Percentiles rank a stretch among this genome's conserved stretches.
phyloP scores from a whole-genome alignment of 2,797 vertebrate species.

The Synaphobranchus kaupii region DNA sequence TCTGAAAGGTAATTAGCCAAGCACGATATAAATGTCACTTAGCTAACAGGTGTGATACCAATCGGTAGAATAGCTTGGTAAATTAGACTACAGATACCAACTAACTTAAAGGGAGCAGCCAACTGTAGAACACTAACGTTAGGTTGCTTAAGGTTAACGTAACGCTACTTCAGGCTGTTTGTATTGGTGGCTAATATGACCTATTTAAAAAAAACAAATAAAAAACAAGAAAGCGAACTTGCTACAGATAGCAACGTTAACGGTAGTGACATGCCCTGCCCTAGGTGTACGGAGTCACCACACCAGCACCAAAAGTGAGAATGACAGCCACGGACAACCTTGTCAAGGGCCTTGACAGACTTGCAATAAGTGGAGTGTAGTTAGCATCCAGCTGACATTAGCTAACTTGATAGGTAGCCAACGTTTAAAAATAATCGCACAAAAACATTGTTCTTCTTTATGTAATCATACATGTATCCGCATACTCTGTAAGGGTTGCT shows the following conservation, averaged over 20 bases:
- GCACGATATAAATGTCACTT: too few species aligned
- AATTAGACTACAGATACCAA: too few species aligned
- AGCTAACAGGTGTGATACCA: too few species aligned
- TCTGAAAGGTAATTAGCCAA: too few species aligned
- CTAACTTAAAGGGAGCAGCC: too few species aligned
- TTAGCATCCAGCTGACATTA: slow-evolving; percentile 42
- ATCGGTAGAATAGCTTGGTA: too few species aligned
- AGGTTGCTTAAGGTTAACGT: too few species aligned
- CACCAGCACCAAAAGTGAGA: neutral
- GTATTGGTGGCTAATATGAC: neutral
- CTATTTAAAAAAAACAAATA: too few species aligned
- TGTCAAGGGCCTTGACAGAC: neutral
- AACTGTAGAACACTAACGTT: too few species aligned
- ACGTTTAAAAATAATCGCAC: neutral
- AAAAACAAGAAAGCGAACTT: neutral
- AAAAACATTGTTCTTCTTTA: neutral
- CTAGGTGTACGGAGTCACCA: neutral
- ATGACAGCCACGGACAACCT: neutral
- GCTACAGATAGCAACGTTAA: neutral
- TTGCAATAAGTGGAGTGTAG: neutral
- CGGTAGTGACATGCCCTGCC: neutral
- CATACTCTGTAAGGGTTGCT: neutral
- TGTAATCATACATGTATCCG: neutral
- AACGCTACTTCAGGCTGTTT: neutral
- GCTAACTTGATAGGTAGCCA: slow-evolving; percentile 43